phyloP scores from a whole-genome alignment of 1,140 invertebrate species.

The Drosophila nikananu region DNA sequence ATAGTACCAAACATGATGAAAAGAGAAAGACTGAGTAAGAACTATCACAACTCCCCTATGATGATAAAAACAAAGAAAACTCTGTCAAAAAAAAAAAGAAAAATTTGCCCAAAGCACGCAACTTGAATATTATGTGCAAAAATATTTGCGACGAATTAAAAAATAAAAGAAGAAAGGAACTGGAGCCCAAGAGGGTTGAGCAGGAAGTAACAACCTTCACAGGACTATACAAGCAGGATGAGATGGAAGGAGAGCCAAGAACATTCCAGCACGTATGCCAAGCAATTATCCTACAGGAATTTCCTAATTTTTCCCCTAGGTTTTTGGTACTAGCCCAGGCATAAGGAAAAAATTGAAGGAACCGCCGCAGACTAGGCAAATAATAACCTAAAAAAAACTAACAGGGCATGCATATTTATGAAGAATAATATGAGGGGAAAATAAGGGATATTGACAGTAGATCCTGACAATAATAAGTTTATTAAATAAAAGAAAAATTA shows the following conservation, averaged over 20 bases:
- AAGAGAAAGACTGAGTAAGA: background rate
- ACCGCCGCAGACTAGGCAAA: constrained; percentile 21
- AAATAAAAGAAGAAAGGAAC: constrained; percentile 24
- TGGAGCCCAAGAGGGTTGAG: background rate
- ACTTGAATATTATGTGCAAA: constrained; percentile 72
- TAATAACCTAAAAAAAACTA: constrained; percentile 3
- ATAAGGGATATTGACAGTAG: background rate
- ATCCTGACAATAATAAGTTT: no score
- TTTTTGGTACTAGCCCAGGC: constrained; percentile 5
- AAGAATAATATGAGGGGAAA: background rate
- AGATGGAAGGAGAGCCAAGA: background rate
- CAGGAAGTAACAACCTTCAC: background rate
- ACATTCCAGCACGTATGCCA: constrained; percentile 49
- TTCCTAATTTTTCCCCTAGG: constrained; percentile 59
- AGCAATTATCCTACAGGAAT: constrained; percentile 74
- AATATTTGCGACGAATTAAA: constrained; percentile 69
- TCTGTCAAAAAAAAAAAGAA: background rate
- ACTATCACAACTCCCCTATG: constrained; percentile 4
- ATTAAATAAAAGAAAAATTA: background rate
- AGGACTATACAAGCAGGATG: background rate
- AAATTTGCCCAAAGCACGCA: constrained; percentile 56
- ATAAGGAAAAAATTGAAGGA: constrained; percentile 10
- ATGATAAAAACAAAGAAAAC: constrained; percentile 3
- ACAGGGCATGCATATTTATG: background rate
- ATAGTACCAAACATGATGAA: background rate